Percentiles rank a stretch among this genome's conserved stretches.
Conservation (phyloP, 2,888 invertebrate genomes). For the Mesodorylaimus sp. region DNA sequence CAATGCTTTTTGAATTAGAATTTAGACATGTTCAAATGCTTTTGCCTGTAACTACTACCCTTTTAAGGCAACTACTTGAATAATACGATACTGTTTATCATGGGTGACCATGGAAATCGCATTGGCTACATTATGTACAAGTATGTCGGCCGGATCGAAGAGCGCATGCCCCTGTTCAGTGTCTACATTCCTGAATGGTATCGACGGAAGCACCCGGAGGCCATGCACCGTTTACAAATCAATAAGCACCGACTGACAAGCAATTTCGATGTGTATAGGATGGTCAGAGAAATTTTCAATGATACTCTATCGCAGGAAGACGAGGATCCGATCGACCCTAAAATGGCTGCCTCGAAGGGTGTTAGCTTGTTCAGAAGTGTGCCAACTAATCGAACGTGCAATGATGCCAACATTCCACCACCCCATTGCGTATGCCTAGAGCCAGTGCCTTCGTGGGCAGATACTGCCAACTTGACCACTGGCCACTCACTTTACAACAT, state of each 20-base stretch:
- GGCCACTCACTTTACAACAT: background rate
- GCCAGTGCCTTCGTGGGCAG: no score
- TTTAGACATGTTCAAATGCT: no score
- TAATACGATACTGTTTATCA: slow-evolving; percentile 17
- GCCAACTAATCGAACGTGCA: slow-evolving; percentile 14
- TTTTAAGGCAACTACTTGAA: slow-evolving; percentile 9
- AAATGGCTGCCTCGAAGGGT: background rate
- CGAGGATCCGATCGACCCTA: background rate
- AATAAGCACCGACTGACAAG: slow-evolving; percentile 37
- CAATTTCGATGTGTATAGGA: slow-evolving; percentile 9
- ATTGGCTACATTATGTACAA: slow-evolving; percentile 29
- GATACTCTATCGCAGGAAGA: no score
- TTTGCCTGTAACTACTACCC: no score
- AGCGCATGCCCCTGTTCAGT: slow-evolving; percentile 61
- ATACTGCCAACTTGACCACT: background rate
- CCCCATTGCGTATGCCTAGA: background rate
- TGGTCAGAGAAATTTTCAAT: slow-evolving; percentile 4
- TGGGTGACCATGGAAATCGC: slow-evolving; percentile 34
- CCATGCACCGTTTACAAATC: slow-evolving; percentile 45
- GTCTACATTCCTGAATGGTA: slow-evolving; percentile 55
- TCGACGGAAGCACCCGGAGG: slow-evolving; percentile 42
- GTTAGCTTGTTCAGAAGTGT: background rate
- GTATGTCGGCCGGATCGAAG: slow-evolving; percentile 52
- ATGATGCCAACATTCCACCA: slow-evolving; percentile 39
- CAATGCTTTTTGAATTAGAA: no score